Percentiles rank a stretch among this genome's conserved stretches.
Evolutionary conservation across 2,113 vertebrate genomes (phyloP).

Genomic region (Nesoenas mayeri): DNA sequence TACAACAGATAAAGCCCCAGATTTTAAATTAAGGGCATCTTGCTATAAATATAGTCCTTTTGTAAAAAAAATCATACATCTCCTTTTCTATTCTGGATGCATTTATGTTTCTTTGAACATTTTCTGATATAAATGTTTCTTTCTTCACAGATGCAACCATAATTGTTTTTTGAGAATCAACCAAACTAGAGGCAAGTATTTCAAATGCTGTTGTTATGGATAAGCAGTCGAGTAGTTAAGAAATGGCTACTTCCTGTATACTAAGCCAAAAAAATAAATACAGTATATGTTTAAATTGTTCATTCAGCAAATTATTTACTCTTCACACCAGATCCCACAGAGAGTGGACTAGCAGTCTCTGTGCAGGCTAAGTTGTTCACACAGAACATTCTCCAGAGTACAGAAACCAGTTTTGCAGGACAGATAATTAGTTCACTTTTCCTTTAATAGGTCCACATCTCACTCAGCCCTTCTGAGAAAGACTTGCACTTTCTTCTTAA

Average conservation of each 20-base stretch:
- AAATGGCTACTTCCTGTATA: neutral
- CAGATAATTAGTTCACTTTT: neutral
- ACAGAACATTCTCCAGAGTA: neutral
- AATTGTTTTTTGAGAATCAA: neutral
- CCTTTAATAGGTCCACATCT: neutral
- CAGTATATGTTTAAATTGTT: neutral
- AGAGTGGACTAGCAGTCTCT: neutral
- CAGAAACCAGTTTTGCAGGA: neutral
- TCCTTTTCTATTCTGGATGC: neutral
- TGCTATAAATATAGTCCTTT: neutral
- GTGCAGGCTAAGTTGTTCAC: neutral
- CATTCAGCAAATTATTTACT: neutral
- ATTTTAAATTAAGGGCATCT: neutral
- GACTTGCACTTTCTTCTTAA: neutral
- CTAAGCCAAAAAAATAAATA: neutral
- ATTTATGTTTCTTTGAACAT: neutral
- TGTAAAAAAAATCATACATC: neutral
- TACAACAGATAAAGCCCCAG: neutral
- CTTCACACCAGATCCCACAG: neutral
- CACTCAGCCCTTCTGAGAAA: neutral
- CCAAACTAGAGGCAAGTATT: neutral
- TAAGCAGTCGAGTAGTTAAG: neutral
- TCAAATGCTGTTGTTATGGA: neutral
- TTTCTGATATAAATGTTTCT: neutral
- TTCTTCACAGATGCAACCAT: neutral